Evolutionary conservation across 2,113 vertebrate species (phyloP).

Genomic region (Nibea coibor): DNA sequence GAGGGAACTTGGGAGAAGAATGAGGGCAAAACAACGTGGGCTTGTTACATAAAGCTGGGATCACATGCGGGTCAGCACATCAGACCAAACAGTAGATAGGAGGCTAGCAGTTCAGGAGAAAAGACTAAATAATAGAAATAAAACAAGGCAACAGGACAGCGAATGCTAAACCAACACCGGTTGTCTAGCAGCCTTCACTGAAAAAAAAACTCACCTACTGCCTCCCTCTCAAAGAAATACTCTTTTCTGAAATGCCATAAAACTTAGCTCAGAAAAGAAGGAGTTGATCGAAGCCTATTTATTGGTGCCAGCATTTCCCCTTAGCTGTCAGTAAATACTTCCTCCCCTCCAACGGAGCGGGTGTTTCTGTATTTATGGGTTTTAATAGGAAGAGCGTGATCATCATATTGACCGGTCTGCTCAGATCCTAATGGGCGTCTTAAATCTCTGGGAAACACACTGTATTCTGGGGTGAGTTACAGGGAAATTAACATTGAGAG

Average conservation of each 20-base stretch:
- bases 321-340: slow-evolving; percentile 71
- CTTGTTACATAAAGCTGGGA: slow-evolving; percentile 61
- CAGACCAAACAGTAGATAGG: slow-evolving; percentile 38
- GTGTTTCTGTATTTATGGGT: slow-evolving; percentile 80
- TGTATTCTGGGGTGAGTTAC: slow-evolving; percentile 77
- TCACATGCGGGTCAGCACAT: slow-evolving; percentile 58
- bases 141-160: slow-evolving; percentile 41
- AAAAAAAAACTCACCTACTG: slow-evolving; percentile 30
- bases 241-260: slow-evolving; percentile 28
- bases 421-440: slow-evolving; percentile 74
- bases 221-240: slow-evolving; percentile 14
- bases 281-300: slow-evolving; percentile 68
- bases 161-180: not conserved
- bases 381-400: slow-evolving; percentile 81
- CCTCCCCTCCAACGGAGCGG: slow-evolving; percentile 41
- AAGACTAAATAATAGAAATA: slow-evolving; percentile 46
- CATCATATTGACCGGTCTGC: slow-evolving; percentile 77
- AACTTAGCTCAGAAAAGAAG: slow-evolving; percentile 26
- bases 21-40: slow-evolving; percentile 50
- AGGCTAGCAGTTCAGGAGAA: slow-evolving; percentile 30
- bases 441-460: slow-evolving; percentile 77
- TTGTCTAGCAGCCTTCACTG: slow-evolving; percentile 8
- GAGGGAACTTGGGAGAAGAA: slow-evolving; percentile 21
- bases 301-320: slow-evolving; percentile 59
- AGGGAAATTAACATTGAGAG: slow-evolving; percentile 79